phyloP scores from a whole-genome alignment of 1,140 invertebrate genomes.

The Onthophagus taurus region DNA sequence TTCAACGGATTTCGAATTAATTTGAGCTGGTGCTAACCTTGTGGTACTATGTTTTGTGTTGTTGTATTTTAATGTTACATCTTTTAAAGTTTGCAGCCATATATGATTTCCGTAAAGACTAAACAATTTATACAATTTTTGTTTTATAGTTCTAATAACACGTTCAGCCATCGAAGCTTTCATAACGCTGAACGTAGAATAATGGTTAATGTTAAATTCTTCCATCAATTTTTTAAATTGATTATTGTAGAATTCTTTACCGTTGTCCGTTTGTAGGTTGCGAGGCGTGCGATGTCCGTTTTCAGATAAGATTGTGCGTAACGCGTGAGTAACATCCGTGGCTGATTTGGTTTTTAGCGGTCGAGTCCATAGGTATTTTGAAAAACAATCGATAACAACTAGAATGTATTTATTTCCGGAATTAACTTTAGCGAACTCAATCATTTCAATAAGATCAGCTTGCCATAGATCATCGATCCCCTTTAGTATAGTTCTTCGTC shows the following conservation, averaged over 20 bases:
- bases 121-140: slow-evolving; percentile 8
- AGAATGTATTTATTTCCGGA: no score
- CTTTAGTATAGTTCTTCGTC: no score
- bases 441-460: no score
- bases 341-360: no score
- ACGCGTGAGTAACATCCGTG: no score
- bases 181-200: slow-evolving; percentile 30
- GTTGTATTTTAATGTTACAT: slow-evolving; percentile 12
- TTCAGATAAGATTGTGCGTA: no score
- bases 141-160: slow-evolving; percentile 36
- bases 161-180: slow-evolving; percentile 38
- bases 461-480: no score
- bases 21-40: slow-evolving; percentile 11
- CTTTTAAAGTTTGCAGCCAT: slow-evolving; percentile 10
- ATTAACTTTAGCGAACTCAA: no score
- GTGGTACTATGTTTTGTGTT: slow-evolving; percentile 18
- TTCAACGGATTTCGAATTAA: slow-evolving; percentile 12
- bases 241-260: slow-evolving; percentile 31
- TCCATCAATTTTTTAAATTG: slow-evolving; percentile 28
- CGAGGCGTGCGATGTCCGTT: no score
- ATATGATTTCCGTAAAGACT: slow-evolving; percentile 6
- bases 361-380: no score
- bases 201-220: slow-evolving; percentile 33
- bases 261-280: slow-evolving; percentile 29
- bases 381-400: no score